Evolutionary conservation across 1,140 invertebrate species (phyloP), one percentile per base, ranked within the genome.

Genomic region (Lordiphosa collinella): DNA sequence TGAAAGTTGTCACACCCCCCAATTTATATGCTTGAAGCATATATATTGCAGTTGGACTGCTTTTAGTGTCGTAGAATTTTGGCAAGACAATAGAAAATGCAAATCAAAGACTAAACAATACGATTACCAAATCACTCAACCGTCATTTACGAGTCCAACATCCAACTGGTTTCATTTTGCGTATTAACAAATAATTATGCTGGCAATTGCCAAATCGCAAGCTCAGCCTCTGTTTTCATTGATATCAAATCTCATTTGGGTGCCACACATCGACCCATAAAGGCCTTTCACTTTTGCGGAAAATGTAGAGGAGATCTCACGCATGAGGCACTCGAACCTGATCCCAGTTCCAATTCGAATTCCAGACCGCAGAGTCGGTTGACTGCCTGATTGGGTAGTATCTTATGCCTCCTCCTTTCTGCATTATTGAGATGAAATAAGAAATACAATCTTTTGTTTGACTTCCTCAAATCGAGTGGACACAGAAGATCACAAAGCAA

Each of bases 271-370:
- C 63, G 76, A 72, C 78, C 76, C 76, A 84, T 58, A 84, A 60
- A 84, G 58, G 69, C 76, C 76, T 82, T 82, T 82, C 76, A 82
- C 76, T 82, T 84, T 82, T 82, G 62, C 62, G 51, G 61, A 55
- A 80, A 47, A 47, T 32, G 14, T 48, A 31, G 70, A 50, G 75
- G 60, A 71, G 43, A 65, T 69, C 63, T 60, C 64, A 76, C 72
- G 72, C 72, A 76, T 76, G 62, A 29, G 48, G 43, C 16, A 47
- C 10, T 11, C 44, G 18, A 34, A 57, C 41, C 48, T 37, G 50
- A 38, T 40, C 49, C 47, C 44, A 62, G 52, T 18, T 22, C 34
- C 52, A 47, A 18, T 11, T 36, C 18, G 16, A 54, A 13, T 47
- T 55, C 41, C 53, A 47, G 14, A 50, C 36, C 41, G 31, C 41